Conservation (phyloP, 2,113 vertebrate species). For the Rhizomys pruinosus region DNA sequence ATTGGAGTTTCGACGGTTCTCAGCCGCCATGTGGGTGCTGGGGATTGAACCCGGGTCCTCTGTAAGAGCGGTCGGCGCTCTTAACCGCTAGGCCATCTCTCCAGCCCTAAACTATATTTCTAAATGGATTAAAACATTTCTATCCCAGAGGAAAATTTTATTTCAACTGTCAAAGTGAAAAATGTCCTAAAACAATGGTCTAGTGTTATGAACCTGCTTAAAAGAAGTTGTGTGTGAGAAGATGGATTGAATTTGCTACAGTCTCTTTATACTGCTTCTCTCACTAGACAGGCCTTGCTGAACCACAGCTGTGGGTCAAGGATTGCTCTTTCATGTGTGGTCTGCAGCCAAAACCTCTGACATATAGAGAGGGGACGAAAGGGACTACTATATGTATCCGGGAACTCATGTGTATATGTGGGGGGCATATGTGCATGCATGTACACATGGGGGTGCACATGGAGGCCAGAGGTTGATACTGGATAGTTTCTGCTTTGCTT, state of each 20-base stretch:
- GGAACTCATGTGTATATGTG: neutral
- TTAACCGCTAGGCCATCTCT: no score
- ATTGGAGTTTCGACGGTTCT: no score
- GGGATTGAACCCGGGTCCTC: no score
- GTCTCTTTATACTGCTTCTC: neutral
- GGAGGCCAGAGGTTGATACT: no score
- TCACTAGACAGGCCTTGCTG: neutral
- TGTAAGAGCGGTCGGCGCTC: no score
- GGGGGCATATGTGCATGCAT: no score
- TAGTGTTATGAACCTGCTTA: neutral
- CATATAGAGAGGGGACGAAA: neutral
- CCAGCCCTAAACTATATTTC: conserved; percentile 32
- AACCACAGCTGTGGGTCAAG: neutral
- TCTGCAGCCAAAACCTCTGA: neutral
- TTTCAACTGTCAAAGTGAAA: conserved; percentile 19
- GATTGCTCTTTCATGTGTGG: neutral
- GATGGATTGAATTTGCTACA: neutral
- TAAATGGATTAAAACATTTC: conserved; percentile 40
- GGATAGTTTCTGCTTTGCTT: no score
- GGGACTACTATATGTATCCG: no score
- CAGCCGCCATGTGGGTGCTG: no score
- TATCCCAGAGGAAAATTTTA: neutral
- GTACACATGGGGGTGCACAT: no score
- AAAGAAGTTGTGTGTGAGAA: conserved; percentile 7
- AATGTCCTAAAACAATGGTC: conserved; percentile 30